A percentile compares a stretch with the other conserved stretches of the same genome.
Conservation (phyloP, 2,113 vertebrate genomes). For the Myanophis thanlyinensis region DNA sequence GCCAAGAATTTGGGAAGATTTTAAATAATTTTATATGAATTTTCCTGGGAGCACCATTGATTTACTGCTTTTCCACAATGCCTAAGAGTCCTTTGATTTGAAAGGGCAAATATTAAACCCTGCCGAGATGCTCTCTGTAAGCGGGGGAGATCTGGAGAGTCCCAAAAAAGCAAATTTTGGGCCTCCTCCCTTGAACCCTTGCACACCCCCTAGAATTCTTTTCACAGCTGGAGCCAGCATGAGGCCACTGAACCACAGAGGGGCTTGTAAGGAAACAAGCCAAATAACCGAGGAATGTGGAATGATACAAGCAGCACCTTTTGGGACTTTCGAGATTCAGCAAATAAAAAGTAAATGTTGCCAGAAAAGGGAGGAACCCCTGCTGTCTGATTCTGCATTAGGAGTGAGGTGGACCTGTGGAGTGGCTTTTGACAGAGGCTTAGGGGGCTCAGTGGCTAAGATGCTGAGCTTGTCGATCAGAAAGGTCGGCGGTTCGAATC, state of each 20-base stretch:
- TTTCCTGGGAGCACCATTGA: neutral
- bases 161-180: neutral
- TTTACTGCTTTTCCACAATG: neutral
- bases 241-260: neutral
- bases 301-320: neutral
- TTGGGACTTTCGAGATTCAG: neutral
- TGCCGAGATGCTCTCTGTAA: neutral
- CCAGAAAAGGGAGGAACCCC: neutral
- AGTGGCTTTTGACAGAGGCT: neutral
- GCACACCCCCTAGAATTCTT: neutral
- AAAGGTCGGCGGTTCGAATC: too few relatives aligned
- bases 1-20: neutral
- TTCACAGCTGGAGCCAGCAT: neutral
- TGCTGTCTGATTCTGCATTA: neutral
- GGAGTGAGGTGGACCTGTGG: neutral
- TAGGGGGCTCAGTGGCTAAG: too few relatives aligned
- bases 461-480: too few relatives aligned
- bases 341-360: neutral
- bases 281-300: neutral
- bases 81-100: neutral
- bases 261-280: neutral
- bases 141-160: neutral
- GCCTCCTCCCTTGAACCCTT: neutral
- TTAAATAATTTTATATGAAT: neutral
- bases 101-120: neutral